A percentile compares a stretch with the other conserved stretches of the same genome.
These are phyloP conservation scores for Nemotelus pantherinus DNA, from an alignment of 2,888 invertebrate genomes.

Conservation along the genomic window DNA sequence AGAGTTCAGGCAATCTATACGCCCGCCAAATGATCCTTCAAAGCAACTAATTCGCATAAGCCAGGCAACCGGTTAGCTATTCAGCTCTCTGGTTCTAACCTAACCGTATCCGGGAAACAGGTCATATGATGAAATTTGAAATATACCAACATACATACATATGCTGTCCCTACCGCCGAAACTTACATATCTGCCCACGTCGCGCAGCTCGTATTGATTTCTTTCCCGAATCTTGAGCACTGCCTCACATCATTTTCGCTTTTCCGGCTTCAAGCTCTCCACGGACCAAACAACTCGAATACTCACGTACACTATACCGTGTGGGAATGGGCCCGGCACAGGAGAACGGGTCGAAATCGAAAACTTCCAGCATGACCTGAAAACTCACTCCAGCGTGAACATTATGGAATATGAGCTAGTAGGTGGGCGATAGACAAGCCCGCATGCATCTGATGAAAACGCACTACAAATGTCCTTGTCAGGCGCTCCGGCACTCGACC, in stretches of 20 bases:
- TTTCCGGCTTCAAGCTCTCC: constrained; percentile 9
- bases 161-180: neutral
- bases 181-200: neutral
- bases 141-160: neutral
- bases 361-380: constrained; percentile 33
- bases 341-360: neutral
- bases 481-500: constrained; percentile 4
- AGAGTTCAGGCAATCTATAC: neutral
- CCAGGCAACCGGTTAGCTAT: neutral
- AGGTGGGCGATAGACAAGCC: constrained; percentile 16
- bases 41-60: neutral
- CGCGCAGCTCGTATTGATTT: constrained; percentile 23
- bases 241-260: neutral
- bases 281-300: neutral
- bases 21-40: neutral
- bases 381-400: constrained; percentile 31
- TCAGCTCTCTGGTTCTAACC: constrained; percentile 1
- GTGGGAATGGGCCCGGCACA: neutral
- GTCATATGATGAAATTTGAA: neutral
- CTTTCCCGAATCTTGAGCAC: constrained; percentile 9
- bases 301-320: neutral
- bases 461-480: constrained; percentile 12
- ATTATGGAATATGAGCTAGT: neutral
- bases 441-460: neutral
- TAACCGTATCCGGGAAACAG: neutral